Conservation (phyloP, 2,113 vertebrate species). For the Arenaria interpres region DNA sequence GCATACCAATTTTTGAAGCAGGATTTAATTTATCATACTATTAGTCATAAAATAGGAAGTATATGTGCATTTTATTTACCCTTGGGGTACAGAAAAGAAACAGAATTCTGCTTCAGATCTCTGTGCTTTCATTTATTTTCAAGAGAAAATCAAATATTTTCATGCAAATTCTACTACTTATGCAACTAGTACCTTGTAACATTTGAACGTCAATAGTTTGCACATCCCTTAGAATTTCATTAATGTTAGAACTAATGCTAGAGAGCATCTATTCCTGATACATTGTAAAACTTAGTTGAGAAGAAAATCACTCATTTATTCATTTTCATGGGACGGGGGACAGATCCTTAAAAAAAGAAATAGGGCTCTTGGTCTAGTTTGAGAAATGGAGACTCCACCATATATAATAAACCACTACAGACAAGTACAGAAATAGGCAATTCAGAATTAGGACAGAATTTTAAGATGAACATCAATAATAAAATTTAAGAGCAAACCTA, state of each 20-base stretch:
- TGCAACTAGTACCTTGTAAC: background rate
- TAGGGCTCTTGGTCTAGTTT: background rate
- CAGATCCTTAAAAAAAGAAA: background rate
- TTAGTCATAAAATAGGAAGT: slow-evolving; percentile 21
- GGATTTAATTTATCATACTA: slow-evolving; percentile 45
- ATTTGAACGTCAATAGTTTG: background rate
- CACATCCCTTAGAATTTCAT: background rate
- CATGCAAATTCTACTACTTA: background rate
- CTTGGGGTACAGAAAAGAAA: background rate
- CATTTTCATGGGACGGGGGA: background rate
- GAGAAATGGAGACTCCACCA: background rate
- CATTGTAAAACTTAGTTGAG: background rate
- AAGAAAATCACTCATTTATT: background rate
- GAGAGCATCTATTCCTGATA: background rate
- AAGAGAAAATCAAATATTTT: background rate
- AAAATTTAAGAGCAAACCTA: background rate
- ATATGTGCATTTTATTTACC: background rate
- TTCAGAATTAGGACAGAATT: background rate
- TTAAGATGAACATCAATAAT: background rate
- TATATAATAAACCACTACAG: background rate
- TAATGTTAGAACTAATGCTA: background rate
- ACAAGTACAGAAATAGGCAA: background rate
- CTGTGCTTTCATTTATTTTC: slow-evolving; percentile 8
- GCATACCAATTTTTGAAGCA: slow-evolving; percentile 75
- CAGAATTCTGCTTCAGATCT: background rate